Evolutionary conservation across 2,113 vertebrate species (phyloP).

Genomic region (Melanerpes aurifrons): DNA sequence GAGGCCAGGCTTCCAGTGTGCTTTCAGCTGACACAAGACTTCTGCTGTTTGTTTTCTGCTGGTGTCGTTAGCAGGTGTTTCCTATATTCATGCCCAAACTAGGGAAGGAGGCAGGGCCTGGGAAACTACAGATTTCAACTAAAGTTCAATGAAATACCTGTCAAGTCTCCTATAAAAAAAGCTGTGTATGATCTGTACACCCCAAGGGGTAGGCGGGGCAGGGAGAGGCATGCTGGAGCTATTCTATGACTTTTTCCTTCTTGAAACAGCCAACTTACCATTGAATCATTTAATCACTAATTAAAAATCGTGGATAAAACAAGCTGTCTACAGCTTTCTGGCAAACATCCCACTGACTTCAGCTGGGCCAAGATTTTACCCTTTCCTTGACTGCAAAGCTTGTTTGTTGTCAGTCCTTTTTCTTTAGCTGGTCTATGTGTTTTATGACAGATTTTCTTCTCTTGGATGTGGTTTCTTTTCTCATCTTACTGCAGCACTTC

Average conservation of each 20-base stretch:
- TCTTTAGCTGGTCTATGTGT: neutral
- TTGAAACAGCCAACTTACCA: constrained; percentile 38
- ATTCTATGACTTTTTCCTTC: neutral
- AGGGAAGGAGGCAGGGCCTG: constrained; percentile 25
- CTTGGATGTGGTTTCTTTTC: neutral
- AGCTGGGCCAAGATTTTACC: constrained; percentile 29
- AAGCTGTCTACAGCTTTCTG: constrained; percentile 41
- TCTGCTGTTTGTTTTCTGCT: neutral
- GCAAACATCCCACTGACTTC: constrained; percentile 19
- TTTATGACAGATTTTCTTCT: neutral
- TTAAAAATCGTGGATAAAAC: constrained; percentile 62
- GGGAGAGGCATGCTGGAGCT: constrained; percentile 38
- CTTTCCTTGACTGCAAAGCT: constrained; percentile 37
- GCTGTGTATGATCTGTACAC: constrained; percentile 14
- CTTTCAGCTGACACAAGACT: neutral
- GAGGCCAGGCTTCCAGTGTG: neutral
- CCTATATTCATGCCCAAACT: constrained; percentile 21
- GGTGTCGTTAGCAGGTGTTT: constrained; percentile 49
- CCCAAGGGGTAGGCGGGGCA: constrained; percentile 31
- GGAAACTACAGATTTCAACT: constrained; percentile 9
- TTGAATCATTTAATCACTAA: constrained; percentile 58
- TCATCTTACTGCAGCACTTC: neutral
- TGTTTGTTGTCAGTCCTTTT: constrained; percentile 24
- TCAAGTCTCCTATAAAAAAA: constrained; percentile 22
- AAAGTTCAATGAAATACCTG: constrained; percentile 45